Evolutionary conservation across 1,140 invertebrate species (phyloP).

Genomic region (Drosophila jambulina): DNA sequence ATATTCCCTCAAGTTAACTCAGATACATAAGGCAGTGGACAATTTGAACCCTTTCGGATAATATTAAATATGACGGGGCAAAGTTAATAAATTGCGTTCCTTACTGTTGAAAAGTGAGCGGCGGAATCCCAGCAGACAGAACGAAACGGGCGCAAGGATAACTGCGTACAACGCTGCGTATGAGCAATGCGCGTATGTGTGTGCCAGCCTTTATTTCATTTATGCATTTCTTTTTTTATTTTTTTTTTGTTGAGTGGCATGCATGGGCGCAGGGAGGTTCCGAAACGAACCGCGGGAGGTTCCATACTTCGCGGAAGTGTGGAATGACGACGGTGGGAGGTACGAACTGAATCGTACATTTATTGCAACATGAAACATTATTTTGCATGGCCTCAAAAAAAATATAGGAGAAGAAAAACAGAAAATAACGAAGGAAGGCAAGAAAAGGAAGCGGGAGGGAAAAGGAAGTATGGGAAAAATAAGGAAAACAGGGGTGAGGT

Average conservation of each 20-base stretch:
- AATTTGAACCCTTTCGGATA: slow-evolving; percentile 9
- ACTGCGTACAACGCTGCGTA: slow-evolving; percentile 75
- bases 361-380: slow-evolving; percentile 84
- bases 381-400: slow-evolving; percentile 80
- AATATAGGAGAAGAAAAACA: not conserved
- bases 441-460: slow-evolving; percentile 24
- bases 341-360: slow-evolving; percentile 69
- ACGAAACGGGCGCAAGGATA: slow-evolving; percentile 76
- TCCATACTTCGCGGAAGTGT: slow-evolving; percentile 12
- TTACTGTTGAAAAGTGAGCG: slow-evolving; percentile 49
- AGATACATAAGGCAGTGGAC: not conserved
- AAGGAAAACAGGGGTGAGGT: slow-evolving; percentile 14
- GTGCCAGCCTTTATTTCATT: slow-evolving; percentile 43
- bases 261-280: slow-evolving; percentile 28
- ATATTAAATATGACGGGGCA: slow-evolving; percentile 36
- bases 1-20: not conserved
- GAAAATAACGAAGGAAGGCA: slow-evolving; percentile 41
- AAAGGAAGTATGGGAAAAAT: slow-evolving; percentile 20
- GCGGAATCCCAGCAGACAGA: slow-evolving; percentile 23
- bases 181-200: slow-evolving; percentile 51
- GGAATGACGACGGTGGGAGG: slow-evolving; percentile 19
- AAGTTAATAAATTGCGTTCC: slow-evolving; percentile 52
- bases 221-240: slow-evolving; percentile 16
- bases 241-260: slow-evolving; percentile 43
- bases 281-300: slow-evolving; percentile 25